These are phyloP conservation scores for Mormyrus iriodes DNA, from an alignment of 2,113 vertebrate species.

Conservation along the genomic window DNA sequence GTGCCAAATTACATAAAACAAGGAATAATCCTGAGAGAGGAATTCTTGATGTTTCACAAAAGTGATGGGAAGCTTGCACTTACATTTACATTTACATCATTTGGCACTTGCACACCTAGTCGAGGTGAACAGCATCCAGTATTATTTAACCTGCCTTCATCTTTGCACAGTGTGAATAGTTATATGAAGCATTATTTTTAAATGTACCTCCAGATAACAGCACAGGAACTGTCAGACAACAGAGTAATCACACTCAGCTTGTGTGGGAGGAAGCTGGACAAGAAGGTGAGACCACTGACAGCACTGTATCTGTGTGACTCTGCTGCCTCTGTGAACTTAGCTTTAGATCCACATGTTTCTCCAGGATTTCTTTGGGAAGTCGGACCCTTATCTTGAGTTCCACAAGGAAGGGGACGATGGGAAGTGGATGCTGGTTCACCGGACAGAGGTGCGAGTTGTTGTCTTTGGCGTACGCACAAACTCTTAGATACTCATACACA, in stretches of 20 bases:
- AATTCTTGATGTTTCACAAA: background rate
- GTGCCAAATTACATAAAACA: background rate
- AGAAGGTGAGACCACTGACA: constrained; percentile 73
- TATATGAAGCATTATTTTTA: constrained; percentile 21
- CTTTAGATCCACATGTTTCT: background rate
- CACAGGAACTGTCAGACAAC: constrained; percentile 95
- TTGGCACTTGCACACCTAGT: background rate
- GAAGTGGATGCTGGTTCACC: constrained; percentile 97
- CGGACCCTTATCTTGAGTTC: constrained; percentile 94
- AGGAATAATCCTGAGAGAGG: background rate
- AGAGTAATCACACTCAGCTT: constrained; percentile 89
- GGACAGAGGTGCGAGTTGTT: constrained; percentile 79
- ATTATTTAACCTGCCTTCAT: background rate
- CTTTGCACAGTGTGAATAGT: background rate
- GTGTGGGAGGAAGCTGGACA: constrained; percentile 92
- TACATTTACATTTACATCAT: too few relatives aligned
- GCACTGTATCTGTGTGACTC: background rate
- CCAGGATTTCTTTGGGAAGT: constrained; percentile 97
- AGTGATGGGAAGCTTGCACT: background rate
- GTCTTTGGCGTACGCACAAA: background rate
- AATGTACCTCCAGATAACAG: constrained; percentile 72
- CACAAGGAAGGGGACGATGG: constrained; percentile 86
- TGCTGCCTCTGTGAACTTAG: background rate
- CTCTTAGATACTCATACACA: background rate
- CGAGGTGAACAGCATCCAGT: background rate